Evolutionary conservation across 2,797 vertebrate genomes (phyloP), one percentile per base, ranked within the genome.

Genomic region (Thamnophis elegans): DNA sequence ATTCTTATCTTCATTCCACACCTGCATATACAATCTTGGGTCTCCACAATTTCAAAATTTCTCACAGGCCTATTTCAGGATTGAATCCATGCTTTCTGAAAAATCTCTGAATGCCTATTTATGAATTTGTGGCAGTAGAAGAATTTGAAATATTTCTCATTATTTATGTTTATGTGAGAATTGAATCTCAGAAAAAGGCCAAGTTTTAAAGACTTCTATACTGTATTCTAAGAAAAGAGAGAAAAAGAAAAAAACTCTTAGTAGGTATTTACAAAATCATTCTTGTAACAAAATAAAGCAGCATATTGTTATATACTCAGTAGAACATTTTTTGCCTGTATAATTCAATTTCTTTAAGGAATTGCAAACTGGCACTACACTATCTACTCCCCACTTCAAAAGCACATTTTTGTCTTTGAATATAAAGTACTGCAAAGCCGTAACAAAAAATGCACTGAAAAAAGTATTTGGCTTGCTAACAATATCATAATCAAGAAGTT

Each of bases 401-500:
- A 82, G 73, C 9, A 42, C 36, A 82, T 47, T 82, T 82, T 82
- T 82, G 20, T 42, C 36, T 82, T 47, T 47, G 36, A 82, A 82
- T 42, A 0, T 47, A 12, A 82, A 82, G 36, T 4, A 47, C 10
- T 47, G 36, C 18, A 54, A 4, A 22, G 10, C 9, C 9, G 22
- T 82, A 47, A 82, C 47, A 47, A 82, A 47, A 11, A 82, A 92
- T 16, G 56, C 32, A 92, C 22, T 65, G 47, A 47, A 60, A 86
- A 90, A 89, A 90, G 16, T 26, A 51, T 25, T 91, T 91, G 86
- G 20, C 89, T 89, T 94, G 53, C 28, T 36, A 90, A 91, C 88
- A 78, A 91, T 28, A 65, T 94, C 3, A 56, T 28, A 89, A 25
- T 89, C 22, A 0, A 0, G 56, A 87, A 87, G 12, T 90, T 14